A percentile compares a stretch with the other conserved stretches of the same genome.
Conservation (phyloP, 2,888 invertebrate species). For the Temnothorax rugatulus region DNA sequence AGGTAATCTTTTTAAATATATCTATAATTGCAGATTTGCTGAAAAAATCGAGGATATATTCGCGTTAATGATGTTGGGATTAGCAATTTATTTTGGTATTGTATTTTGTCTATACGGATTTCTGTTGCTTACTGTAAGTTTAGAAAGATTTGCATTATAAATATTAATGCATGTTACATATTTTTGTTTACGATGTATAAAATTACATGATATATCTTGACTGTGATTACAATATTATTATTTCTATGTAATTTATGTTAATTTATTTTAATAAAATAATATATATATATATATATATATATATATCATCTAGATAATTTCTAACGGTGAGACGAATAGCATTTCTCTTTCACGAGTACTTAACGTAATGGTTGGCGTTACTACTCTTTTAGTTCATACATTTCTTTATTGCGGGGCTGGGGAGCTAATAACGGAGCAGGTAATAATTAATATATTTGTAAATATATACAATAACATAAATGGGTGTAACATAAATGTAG, state of each 20-base stretch:
- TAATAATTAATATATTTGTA: background rate
- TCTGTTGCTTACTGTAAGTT: constrained; percentile 48
- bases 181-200: background rate
- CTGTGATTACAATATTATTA: background rate
- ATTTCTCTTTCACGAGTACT: background rate
- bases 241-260: constrained; percentile 4
- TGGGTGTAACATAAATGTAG: too few species aligned
- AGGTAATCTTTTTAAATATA: background rate
- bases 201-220: background rate
- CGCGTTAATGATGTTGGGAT: constrained; percentile 28
- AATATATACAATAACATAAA: too few species aligned
- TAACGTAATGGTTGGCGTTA: background rate
- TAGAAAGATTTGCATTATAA: background rate
- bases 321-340: background rate
- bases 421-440: constrained; percentile 14
- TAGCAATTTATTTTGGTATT: constrained; percentile 48
- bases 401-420: constrained; percentile 20
- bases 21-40: constrained; percentile 29
- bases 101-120: constrained; percentile 45
- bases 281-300: background rate
- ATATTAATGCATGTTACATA: background rate
- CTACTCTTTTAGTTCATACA: constrained; percentile 14
- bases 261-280: background rate
- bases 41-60: constrained; percentile 41
- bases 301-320: background rate